A percentile compares a stretch with the other conserved stretches of the same genome.
Evolutionary conservation across 2,797 vertebrate species (phyloP).

Genomic region (Tympanoctomys barrerae): DNA sequence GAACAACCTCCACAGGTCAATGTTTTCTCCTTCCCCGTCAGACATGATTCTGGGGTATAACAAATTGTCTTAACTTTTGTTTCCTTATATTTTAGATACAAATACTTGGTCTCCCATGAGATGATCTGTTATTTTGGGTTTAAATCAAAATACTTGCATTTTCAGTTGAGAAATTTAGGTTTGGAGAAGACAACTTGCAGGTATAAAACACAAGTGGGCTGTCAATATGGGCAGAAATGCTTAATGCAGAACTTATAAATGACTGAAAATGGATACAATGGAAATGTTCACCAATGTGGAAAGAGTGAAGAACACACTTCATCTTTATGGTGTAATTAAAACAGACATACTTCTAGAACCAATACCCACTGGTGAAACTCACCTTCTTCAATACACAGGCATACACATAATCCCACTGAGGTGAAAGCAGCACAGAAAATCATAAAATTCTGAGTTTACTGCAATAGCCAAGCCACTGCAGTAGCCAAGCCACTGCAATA

Average conservation of each 20-base stretch:
- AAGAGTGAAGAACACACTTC: background rate
- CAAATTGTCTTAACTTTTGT: background rate
- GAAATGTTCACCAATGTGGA: background rate
- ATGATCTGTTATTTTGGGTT: background rate
- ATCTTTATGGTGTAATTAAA: too few relatives aligned
- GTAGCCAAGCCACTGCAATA: too few relatives aligned
- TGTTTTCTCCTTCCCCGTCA: background rate
- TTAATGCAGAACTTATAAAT: background rate
- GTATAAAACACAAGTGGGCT: background rate
- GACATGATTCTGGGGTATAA: too few relatives aligned
- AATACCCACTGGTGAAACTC: background rate
- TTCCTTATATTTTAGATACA: background rate
- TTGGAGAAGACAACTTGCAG: background rate
- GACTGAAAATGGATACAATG: background rate
- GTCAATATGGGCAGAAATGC: background rate
- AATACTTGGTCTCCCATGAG: background rate
- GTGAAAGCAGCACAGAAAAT: background rate
- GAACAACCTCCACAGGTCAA: fast-evolving
- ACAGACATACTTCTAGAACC: background rate
- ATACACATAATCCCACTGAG: fast-evolving
- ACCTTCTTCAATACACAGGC: background rate
- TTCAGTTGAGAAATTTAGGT: background rate
- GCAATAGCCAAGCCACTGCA: background rate
- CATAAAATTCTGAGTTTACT: background rate
- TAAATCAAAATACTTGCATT: background rate